phyloP scores from a whole-genome alignment of 2,113 vertebrate genomes.

The Thomomys bottae region DNA sequence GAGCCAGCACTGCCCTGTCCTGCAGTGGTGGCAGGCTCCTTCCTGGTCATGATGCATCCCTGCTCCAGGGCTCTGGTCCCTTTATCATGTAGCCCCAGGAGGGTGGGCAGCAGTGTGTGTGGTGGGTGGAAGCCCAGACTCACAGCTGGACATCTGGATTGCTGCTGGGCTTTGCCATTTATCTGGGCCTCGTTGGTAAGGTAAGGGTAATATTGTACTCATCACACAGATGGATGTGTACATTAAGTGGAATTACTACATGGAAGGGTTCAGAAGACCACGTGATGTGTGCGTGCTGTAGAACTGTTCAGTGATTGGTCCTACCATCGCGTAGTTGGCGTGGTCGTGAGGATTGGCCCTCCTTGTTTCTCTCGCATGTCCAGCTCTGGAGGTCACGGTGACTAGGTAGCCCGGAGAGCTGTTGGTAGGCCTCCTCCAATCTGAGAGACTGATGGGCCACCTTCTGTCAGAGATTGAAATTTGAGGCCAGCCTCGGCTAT shows the following conservation, averaged over 20 bases:
- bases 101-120: no score
- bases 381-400: background rate
- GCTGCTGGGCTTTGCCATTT: background rate
- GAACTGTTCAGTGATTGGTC: background rate
- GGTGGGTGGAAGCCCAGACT: background rate
- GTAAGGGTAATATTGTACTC: no score
- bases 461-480: background rate
- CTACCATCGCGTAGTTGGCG: no score
- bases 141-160: background rate
- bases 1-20: background rate
- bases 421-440: background rate
- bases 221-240: background rate
- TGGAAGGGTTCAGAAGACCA: background rate
- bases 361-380: background rate
- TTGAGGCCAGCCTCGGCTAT: no score
- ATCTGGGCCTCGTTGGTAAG: background rate
- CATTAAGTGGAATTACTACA: background rate
- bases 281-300: background rate
- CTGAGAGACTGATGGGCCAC: background rate
- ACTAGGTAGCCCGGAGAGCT: background rate
- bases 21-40: background rate
- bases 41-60: background rate
- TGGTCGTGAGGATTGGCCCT: background rate
- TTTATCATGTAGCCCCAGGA: background rate
- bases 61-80: no score